Evolutionary conservation across 2,888 invertebrate species (phyloP).

Genomic region (Caenorhabditis imperialis): DNA sequence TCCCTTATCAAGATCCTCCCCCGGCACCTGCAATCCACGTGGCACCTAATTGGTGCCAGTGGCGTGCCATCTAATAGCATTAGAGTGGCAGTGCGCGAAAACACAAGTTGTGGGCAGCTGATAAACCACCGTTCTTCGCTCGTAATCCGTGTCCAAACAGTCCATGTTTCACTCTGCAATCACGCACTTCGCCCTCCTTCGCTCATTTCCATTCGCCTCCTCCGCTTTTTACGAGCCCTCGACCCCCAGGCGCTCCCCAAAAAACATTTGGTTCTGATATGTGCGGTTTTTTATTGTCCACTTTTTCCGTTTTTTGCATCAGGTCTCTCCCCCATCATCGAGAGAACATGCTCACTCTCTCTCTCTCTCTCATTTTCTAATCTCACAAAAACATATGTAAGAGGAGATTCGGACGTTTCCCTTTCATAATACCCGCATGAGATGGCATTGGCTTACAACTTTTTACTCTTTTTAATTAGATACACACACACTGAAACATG

Average conservation of each 20-base stretch:
- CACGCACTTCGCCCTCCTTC: slow-evolving; percentile 2
- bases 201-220: background rate
- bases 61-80: slow-evolving; percentile 6
- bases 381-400: no score
- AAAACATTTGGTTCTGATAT: slow-evolving; percentile 51
- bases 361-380: no score
- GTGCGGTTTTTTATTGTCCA: background rate
- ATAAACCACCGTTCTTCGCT: slow-evolving; percentile 14
- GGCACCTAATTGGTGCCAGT: background rate
- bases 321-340: slow-evolving; percentile 4
- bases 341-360: background rate
- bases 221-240: slow-evolving; percentile 27
- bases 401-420: slow-evolving; percentile 9
- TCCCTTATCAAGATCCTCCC: slow-evolving; percentile 10
- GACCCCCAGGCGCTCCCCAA: background rate
- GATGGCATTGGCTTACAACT: slow-evolving; percentile 8
- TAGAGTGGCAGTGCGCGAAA: slow-evolving; percentile 14
- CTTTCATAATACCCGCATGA: slow-evolving; percentile 25
- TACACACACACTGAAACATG: no score
- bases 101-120: slow-evolving; percentile 28
- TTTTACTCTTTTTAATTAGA: slow-evolving; percentile 26
- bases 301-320: background rate
- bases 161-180: slow-evolving; percentile 39
- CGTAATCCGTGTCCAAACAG: slow-evolving; percentile 44
- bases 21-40: no score